Evolutionary conservation across 2,113 vertebrate species (phyloP).

Genomic region (Galemys pyrenaicus): DNA sequence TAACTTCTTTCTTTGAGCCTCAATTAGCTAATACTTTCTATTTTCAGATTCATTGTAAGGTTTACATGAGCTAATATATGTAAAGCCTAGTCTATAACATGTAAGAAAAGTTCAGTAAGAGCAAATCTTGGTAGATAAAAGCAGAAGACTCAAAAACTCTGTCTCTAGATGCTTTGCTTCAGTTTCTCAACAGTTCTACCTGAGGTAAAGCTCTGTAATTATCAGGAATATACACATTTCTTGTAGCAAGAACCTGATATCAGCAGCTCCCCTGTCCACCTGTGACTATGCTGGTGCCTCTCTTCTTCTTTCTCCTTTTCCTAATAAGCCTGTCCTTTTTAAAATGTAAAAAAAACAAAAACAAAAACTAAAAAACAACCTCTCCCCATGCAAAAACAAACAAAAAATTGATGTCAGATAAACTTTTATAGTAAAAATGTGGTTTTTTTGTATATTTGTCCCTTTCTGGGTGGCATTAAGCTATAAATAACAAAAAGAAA

Average conservation of each 20-base stretch:
- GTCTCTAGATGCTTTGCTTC: background rate
- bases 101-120: background rate
- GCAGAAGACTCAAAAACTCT: background rate
- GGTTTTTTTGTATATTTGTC: background rate
- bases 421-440: background rate
- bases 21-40: background rate
- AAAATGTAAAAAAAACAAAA: too few relatives aligned
- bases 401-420: background rate
- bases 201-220: constrained; percentile 5
- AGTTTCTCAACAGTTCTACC: background rate
- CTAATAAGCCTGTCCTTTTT: too few relatives aligned
- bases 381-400: too few relatives aligned
- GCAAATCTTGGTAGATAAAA: background rate
- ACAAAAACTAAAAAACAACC: too few relatives aligned
- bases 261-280: too few relatives aligned
- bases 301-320: too few relatives aligned
- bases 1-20: background rate
- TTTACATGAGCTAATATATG: background rate
- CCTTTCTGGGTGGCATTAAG: background rate
- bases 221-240: background rate
- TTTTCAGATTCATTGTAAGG: background rate
- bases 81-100: background rate
- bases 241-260: background rate
- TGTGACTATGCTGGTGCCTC: too few relatives aligned
- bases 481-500: background rate